Conservation (phyloP, 2,113 vertebrate species). For the Centropristis striata region DNA sequence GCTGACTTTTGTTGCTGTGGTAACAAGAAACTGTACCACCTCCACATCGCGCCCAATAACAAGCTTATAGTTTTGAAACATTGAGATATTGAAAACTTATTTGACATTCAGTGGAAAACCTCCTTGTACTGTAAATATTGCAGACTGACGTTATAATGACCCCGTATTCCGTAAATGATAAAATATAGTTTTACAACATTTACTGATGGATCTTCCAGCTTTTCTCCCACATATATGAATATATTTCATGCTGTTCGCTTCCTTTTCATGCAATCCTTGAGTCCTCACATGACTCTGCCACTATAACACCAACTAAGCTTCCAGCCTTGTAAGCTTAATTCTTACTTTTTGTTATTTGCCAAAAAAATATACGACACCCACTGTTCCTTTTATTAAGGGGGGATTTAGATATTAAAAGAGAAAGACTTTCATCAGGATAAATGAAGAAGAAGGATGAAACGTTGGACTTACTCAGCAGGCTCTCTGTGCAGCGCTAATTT, state of each 20-base stretch:
- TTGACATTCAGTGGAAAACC: neutral
- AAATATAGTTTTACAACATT: neutral
- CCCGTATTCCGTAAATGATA: neutral
- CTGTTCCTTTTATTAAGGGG: conserved; percentile 47
- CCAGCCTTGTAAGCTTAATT: conserved; percentile 12
- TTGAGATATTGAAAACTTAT: neutral
- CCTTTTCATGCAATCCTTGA: neutral
- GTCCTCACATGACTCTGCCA: conserved; percentile 11
- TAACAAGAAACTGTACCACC: neutral
- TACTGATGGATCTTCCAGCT: neutral
- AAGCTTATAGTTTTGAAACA: neutral
- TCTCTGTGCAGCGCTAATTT: conserved; percentile 46
- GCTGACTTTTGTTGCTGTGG: conserved; percentile 22
- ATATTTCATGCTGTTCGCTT: neutral
- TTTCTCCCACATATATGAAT: neutral
- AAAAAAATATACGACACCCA: conserved; percentile 24
- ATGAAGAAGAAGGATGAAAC: conserved; percentile 49
- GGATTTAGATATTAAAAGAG: conserved; percentile 62
- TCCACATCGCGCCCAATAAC: neutral
- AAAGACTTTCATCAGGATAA: conserved; percentile 45
- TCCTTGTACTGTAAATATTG: neutral
- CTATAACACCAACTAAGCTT: neutral
- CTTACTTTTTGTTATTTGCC: neutral
- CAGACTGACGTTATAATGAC: neutral
- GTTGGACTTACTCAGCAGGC: conserved; percentile 27